A percentile compares a stretch with the other conserved stretches of the same genome.
Evolutionary conservation across 2,113 vertebrate species (phyloP).

Genomic region (Xenopus laevis): DNA sequence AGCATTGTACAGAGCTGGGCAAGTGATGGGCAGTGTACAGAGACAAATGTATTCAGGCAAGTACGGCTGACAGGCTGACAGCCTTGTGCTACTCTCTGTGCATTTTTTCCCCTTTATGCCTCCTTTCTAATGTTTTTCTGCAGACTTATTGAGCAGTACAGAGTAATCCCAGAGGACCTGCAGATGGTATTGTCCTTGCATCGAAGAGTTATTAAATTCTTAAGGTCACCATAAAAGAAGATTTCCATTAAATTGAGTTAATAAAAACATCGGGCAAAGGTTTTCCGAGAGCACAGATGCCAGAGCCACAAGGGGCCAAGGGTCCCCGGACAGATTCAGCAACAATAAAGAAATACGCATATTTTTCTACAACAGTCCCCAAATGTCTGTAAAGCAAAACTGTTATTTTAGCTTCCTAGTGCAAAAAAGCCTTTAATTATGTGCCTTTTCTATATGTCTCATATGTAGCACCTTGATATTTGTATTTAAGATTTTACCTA

Average conservation of each 20-base stretch:
- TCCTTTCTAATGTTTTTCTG: conserved; percentile 58
- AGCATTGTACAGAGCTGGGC: neutral
- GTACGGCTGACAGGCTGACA: conserved; percentile 46
- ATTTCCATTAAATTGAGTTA: conserved; percentile 77
- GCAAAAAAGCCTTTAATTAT: too few relatives aligned
- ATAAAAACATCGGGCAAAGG: conserved; percentile 78
- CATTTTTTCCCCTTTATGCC: conserved; percentile 25
- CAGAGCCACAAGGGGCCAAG: conserved; percentile 62
- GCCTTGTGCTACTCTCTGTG: conserved; percentile 51
- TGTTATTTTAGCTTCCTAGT: too few relatives aligned
- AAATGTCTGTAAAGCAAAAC: neutral
- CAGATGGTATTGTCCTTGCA: conserved; percentile 74
- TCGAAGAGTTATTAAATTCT: conserved; percentile 79
- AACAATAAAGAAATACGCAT: conserved; percentile 52
- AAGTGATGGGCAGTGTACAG: neutral
- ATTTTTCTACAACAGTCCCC: conserved; percentile 27
- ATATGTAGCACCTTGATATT: too few relatives aligned
- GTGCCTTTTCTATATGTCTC: too few relatives aligned
- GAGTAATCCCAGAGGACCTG: conserved; percentile 67
- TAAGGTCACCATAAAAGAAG: conserved; percentile 74
- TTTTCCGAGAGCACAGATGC: conserved; percentile 66
- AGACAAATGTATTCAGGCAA: neutral
- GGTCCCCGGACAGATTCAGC: conserved; percentile 55
- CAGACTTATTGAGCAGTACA: conserved; percentile 65
- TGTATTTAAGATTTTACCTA: too few relatives aligned